Evolutionary conservation across 2,797 vertebrate species (phyloP).

Genomic region (Euphonia xanthogaster): DNA sequence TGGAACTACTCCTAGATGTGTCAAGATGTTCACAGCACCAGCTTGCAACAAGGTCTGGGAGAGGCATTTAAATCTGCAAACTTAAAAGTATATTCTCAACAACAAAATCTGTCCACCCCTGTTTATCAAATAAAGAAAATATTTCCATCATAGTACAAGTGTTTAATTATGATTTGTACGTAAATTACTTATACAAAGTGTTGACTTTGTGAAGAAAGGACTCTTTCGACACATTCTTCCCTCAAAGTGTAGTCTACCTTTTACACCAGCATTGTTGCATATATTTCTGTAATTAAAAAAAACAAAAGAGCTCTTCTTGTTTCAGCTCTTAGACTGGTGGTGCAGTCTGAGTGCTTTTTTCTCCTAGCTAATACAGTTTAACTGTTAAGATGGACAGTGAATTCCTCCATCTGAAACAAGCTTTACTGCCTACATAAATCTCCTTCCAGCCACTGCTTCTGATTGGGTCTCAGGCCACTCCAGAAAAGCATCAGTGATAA

Average conservation of each 20-base stretch:
- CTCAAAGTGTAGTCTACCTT: constrained; percentile 23
- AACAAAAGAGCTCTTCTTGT: constrained; percentile 5
- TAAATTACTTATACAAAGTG: constrained; percentile 22
- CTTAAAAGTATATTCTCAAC: background rate
- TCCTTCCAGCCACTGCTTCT: constrained; percentile 66
- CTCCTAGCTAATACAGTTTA: background rate
- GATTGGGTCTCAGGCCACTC: constrained; percentile 63
- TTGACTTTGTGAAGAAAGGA: constrained; percentile 33
- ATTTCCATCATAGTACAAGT: background rate
- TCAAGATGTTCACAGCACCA: constrained; percentile 64
- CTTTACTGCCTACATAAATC: constrained; percentile 53
- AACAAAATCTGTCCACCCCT: background rate
- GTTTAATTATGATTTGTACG: constrained; percentile 18
- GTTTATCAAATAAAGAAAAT: constrained; percentile 49
- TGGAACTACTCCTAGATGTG: constrained; percentile 34
- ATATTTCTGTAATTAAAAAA: constrained; percentile 37
- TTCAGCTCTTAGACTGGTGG: constrained; percentile 34
- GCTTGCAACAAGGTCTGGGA: constrained; percentile 63
- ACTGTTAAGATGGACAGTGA: constrained; percentile 48
- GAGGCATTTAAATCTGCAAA: constrained; percentile 53
- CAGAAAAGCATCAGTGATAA: constrained; percentile 68
- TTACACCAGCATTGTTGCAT: constrained; percentile 29
- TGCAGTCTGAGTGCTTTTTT: constrained; percentile 34
- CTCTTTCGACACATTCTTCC: constrained; percentile 2
- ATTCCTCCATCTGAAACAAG: constrained; percentile 50